Percentiles rank a stretch among this genome's conserved stretches.
Conservation (phyloP, 2,888 invertebrate genomes). For the Homarus gammarus region DNA sequence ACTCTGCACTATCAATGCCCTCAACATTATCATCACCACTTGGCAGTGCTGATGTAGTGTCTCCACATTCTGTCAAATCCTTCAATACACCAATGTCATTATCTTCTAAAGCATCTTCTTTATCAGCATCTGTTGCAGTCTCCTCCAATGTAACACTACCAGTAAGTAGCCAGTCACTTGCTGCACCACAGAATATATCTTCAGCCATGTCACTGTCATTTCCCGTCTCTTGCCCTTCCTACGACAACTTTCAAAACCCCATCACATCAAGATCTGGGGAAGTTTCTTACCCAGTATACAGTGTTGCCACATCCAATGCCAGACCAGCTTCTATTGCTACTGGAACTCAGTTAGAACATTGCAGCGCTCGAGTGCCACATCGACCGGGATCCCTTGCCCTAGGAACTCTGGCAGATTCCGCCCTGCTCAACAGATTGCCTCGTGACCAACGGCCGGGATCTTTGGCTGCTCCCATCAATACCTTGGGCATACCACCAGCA, state of each 20-base stretch:
- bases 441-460: slow-evolving; percentile 67
- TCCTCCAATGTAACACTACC: background rate
- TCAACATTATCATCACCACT: slow-evolving; percentile 56
- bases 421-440: slow-evolving; percentile 55
- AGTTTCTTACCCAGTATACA: background rate
- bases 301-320: background rate
- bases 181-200: slow-evolving; percentile 17
- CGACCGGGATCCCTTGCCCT: slow-evolving; percentile 74
- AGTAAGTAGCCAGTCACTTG: slow-evolving; percentile 16
- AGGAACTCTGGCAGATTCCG: slow-evolving; percentile 58
- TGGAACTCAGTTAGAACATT: slow-evolving; percentile 47
- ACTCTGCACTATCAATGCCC: slow-evolving; percentile 49
- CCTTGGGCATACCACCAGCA: slow-evolving; percentile 73
- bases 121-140: background rate
- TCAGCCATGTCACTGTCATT: background rate
- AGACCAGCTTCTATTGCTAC: slow-evolving; percentile 72
- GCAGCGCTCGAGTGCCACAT: background rate
- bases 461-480: slow-evolving; percentile 73
- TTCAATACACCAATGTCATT: background rate
- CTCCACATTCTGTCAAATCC: slow-evolving; percentile 29
- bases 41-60: background rate
- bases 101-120: background rate
- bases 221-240: slow-evolving; percentile 2
- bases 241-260: background rate
- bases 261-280: background rate